Percentiles rank a stretch among this genome's conserved stretches.
These are phyloP conservation scores for Ctenicera cuprea DNA, from an alignment of 2,888 invertebrate species.

Conservation along the genomic window DNA sequence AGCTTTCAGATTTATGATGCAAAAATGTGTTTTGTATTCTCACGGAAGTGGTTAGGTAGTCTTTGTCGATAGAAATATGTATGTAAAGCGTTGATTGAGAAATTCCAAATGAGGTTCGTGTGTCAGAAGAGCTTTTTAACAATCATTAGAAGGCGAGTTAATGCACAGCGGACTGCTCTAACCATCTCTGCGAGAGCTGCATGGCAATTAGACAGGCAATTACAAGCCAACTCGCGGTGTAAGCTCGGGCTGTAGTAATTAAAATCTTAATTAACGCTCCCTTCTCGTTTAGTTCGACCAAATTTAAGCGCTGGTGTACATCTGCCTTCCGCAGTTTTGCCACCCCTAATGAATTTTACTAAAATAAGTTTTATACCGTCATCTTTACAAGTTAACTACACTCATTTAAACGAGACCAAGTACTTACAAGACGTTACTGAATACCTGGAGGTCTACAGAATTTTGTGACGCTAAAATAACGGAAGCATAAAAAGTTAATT, in stretches of 20 bases:
- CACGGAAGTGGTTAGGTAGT: neutral
- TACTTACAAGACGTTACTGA: neutral
- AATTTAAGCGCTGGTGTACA: slow-evolving; percentile 54
- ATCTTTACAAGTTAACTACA: neutral
- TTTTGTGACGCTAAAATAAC: neutral
- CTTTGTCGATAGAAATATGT: neutral
- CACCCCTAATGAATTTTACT: slow-evolving; percentile 42
- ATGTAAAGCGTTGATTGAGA: slow-evolving; percentile 6
- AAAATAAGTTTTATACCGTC: slow-evolving; percentile 29
- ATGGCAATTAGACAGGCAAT: slow-evolving; percentile 69
- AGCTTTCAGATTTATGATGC: too few relatives aligned
- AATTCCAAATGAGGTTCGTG: slow-evolving; percentile 29
- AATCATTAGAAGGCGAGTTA: slow-evolving; percentile 49
- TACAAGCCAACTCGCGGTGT: slow-evolving; percentile 62
- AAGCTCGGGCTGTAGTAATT: slow-evolving; percentile 56
- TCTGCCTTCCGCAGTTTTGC: slow-evolving; percentile 48
- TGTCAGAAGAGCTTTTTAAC: slow-evolving; percentile 45
- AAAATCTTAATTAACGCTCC: slow-evolving; percentile 61
- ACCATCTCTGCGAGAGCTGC: slow-evolving; percentile 56
- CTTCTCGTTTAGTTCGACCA: slow-evolving; percentile 56
- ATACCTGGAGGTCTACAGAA: neutral
- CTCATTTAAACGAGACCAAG: neutral
- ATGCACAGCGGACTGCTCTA: slow-evolving; percentile 48
- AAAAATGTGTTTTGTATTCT: too few relatives aligned
- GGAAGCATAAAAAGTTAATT: too few relatives aligned